These are phyloP conservation scores for Apostichopus japonicus DNA, from an alignment of 35 echinoderm and acorn worm genomes.

Conservation along the genomic window DNA sequence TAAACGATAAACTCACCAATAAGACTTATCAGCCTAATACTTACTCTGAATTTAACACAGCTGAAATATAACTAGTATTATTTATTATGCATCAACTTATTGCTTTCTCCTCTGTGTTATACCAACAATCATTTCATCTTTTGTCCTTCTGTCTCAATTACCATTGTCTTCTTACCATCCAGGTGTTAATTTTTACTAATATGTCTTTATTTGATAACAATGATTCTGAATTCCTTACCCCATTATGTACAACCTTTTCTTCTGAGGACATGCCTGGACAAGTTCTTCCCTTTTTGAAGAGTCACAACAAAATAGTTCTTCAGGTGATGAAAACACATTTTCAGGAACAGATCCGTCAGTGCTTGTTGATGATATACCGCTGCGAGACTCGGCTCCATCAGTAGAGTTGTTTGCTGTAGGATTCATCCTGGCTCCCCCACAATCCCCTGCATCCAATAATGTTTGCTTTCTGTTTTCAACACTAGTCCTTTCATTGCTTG, in stretches of 20 bases:
- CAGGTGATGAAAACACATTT: background rate
- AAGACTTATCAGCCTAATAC: too few species aligned
- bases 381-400: background rate
- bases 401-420: background rate
- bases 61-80: too few species aligned
- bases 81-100: too few species aligned
- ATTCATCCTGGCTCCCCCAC: background rate
- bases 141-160: too few species aligned
- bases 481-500: background rate
- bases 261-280: background rate
- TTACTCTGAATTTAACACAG: too few species aligned
- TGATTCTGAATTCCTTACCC: background rate
- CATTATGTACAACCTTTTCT: background rate
- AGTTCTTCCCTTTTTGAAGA: background rate
- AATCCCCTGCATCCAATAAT: background rate
- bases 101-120: too few species aligned
- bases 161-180: too few species aligned
- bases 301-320: background rate
- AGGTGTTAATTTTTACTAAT: too few species aligned
- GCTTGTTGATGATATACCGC: background rate
- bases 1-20: too few species aligned
- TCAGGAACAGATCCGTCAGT: background rate
- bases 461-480: background rate
- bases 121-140: too few species aligned
- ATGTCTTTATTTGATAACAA: too few species aligned